A percentile compares a stretch with the other conserved stretches of the same genome.
phyloP scores from a whole-genome alignment of 2,113 vertebrate species.

The Lepisosteus osseus region DNA sequence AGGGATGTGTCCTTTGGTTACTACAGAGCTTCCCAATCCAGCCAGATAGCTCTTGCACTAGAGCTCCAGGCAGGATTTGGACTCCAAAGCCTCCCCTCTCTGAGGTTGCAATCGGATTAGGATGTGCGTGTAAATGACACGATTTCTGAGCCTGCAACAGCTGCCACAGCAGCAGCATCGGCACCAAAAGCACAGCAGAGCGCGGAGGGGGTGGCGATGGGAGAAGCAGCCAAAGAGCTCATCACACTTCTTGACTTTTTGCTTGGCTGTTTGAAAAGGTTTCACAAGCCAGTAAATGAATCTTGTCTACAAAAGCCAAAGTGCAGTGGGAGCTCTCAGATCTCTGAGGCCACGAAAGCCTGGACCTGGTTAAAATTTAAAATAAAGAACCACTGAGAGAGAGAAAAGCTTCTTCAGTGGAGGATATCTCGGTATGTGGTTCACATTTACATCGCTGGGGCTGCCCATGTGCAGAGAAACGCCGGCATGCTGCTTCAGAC shows the following conservation, averaged over 20 bases:
- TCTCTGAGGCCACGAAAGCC: slow-evolving; percentile 18
- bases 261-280: slow-evolving; percentile 13
- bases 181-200: slow-evolving; percentile 16
- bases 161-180: slow-evolving; percentile 24
- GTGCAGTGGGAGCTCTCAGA: slow-evolving; percentile 30
- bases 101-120: slow-evolving; percentile 11
- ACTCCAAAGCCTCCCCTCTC: background rate
- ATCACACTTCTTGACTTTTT: background rate
- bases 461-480: no score
- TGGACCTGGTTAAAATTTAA: background rate
- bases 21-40: no score
- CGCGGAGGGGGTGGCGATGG: no score
- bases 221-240: background rate
- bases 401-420: slow-evolving; percentile 11
- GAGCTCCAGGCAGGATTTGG: background rate
- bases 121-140: slow-evolving; percentile 28
- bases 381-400: background rate
- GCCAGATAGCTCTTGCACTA: no score
- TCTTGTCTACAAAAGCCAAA: slow-evolving; percentile 21
- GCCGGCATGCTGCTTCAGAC: no score
- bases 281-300: slow-evolving; percentile 27
- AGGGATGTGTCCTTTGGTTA: background rate
- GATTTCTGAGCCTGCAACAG: slow-evolving; percentile 20
- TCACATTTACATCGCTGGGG: no score
- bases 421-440: slow-evolving; percentile 12